These are phyloP conservation scores for Macquaria australasica DNA, from an alignment of 2,113 vertebrate species.

Conservation along the genomic window DNA sequence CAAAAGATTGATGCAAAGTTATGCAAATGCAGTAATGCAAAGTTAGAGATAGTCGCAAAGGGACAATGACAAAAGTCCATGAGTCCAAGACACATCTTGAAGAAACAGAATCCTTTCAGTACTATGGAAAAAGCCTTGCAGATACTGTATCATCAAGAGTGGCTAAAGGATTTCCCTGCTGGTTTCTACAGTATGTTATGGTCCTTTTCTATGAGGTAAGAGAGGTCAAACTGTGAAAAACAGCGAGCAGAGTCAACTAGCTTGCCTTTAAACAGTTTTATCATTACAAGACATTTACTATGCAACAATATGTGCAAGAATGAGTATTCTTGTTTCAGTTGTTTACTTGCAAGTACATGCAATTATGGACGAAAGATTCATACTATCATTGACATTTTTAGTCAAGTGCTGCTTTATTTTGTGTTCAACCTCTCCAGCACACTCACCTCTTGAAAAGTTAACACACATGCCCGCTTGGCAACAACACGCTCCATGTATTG, in stretches of 20 bases:
- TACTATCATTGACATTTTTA: not conserved
- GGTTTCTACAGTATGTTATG: not conserved
- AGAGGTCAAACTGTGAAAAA: not conserved
- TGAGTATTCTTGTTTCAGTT: not conserved
- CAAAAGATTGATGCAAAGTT: not conserved
- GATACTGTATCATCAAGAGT: not conserved
- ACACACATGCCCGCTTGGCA: not conserved
- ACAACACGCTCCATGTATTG: not conserved
- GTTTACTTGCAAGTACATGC: not conserved
- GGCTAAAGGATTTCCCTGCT: constrained; percentile 1
- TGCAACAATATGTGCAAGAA: not conserved
- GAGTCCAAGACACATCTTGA: not conserved
- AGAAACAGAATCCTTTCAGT: constrained; percentile 1
- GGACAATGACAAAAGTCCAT: not conserved
- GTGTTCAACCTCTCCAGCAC: not conserved
- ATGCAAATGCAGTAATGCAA: too few species aligned
- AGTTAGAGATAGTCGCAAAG: not conserved
- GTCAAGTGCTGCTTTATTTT: not conserved
- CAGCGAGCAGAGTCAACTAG: not conserved
- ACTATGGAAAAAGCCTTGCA: not conserved
- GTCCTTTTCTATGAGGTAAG: not conserved
- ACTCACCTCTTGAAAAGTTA: not conserved
- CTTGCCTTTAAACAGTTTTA: not conserved
- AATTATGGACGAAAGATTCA: not conserved
- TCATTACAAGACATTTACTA: not conserved